Conservation (phyloP, 2,797 vertebrate species). For the Adrianichthys oophorus region DNA sequence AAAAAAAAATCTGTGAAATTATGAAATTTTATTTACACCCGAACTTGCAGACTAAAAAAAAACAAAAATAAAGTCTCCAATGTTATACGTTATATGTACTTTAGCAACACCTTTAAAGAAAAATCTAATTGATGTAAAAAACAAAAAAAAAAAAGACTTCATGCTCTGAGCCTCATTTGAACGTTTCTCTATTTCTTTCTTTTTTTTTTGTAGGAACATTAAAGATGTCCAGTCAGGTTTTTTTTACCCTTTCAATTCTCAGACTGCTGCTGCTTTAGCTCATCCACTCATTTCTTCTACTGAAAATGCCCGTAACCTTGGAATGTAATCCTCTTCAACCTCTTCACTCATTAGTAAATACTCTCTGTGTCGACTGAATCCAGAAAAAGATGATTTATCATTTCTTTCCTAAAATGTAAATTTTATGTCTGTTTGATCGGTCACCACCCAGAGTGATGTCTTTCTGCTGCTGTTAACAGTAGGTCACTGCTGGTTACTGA, state of each 20-base stretch:
- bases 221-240: slow-evolving; percentile 30
- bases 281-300: slow-evolving; percentile 50
- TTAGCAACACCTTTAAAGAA: too few relatives aligned
- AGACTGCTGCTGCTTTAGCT: slow-evolving; percentile 40
- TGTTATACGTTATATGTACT: too few relatives aligned
- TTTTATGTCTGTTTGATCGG: slow-evolving; percentile 63
- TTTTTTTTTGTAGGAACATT: slow-evolving; percentile 31
- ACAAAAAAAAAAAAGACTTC: too few relatives aligned
- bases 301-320: slow-evolving; percentile 62
- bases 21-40: too few relatives aligned
- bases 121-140: too few relatives aligned
- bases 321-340: slow-evolving; percentile 69
- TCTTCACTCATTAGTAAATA: slow-evolving; percentile 58
- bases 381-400: slow-evolving; percentile 55
- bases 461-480: slow-evolving; percentile 33
- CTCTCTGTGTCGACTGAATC: slow-evolving; percentile 47
- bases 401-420: slow-evolving; percentile 61
- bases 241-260: slow-evolving; percentile 49
- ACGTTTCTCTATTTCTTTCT: slow-evolving; percentile 8
- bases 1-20: too few relatives aligned
- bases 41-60: too few relatives aligned
- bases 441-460: slow-evolving; percentile 33
- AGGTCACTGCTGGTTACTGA: slow-evolving; percentile 37
- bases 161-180: background rate
- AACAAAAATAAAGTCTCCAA: too few relatives aligned